Conservation (phyloP, 2,797 vertebrate species). For the Synaphobranchus kaupii region DNA sequence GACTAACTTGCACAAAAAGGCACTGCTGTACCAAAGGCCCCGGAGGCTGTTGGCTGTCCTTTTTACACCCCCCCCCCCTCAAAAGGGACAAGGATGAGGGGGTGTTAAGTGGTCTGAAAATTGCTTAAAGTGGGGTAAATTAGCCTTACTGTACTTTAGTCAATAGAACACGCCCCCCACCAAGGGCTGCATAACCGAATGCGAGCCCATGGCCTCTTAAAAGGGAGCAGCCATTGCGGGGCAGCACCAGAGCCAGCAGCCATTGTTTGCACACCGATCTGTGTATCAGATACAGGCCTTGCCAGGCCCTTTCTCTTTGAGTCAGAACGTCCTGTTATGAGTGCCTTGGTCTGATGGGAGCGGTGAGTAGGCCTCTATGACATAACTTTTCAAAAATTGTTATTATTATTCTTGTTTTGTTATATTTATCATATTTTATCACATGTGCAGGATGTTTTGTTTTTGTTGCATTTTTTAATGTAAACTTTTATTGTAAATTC, state of each 20-base stretch:
- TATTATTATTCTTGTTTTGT: slow-evolving; percentile 19
- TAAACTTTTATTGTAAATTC: background rate
- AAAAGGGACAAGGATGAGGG: background rate
- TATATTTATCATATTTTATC: too few species aligned
- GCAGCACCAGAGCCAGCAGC: background rate
- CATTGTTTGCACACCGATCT: background rate
- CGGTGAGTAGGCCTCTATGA: background rate
- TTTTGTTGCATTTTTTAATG: background rate
- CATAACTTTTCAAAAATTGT: background rate
- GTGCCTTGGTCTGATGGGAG: background rate
- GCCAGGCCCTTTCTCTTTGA: background rate
- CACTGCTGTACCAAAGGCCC: background rate
- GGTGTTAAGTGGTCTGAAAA: slow-evolving; percentile 69
- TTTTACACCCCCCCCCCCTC: slow-evolving; percentile 33
- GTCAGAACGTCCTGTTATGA: background rate
- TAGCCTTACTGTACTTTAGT: slow-evolving; percentile 57
- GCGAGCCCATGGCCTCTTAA: slow-evolving; percentile 35
- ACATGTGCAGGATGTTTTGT: too few species aligned
- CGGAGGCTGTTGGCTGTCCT: background rate
- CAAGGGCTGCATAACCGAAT: background rate
- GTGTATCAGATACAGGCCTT: background rate
- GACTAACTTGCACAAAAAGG: slow-evolving; percentile 5
- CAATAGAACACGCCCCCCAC: slow-evolving; percentile 21
- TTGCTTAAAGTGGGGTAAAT: slow-evolving; percentile 68
- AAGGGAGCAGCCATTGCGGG: slow-evolving; percentile 28